Evolutionary conservation across 2,888 invertebrate genomes (phyloP), one percentile per base, ranked within the genome.

Genomic region (Drosophila birchii): DNA sequence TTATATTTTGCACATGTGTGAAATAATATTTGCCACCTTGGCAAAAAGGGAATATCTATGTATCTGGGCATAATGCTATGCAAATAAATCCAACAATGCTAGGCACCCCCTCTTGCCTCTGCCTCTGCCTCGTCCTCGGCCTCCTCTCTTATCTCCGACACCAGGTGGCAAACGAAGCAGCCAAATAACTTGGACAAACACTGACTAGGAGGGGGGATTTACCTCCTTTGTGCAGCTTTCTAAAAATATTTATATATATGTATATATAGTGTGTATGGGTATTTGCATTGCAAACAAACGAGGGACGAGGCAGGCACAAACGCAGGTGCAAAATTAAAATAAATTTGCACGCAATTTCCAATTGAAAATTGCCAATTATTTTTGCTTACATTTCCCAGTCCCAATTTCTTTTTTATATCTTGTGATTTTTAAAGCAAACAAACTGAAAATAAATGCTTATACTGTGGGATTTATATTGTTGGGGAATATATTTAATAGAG

Each of bases 321-420:
- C 80, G 71, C 85, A 83, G 87, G 81, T 82, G 81, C 60, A 64
- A 68, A 81, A 83, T 88, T 80, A 56, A 84, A 88, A 88, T 88
- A 88, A 88, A 86, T 86, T 88, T 88, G 77, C 84, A 86, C 88
- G 78, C 81, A 86, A 86, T 88, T 86, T 74, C 51, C 81, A 88
- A 81, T 76, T 75, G 76, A 76, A 86, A 86, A 79, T 80, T 86
- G 81, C 69, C 79, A 85, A 86, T 88, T 88, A 86, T 79, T 84
- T 78, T 57, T 79, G 67, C 64, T 79, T 68, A 82, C 73, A 67
- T 75, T 77, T 75, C 49, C 20, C 49, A 64, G 16, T 23, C 45
- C 64, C 63, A 72, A 70, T 54, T 75, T 49, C 1, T 47, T 5
- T 61, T 34, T 26, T 60, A 34, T 68, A 36, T 54, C 49, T 61